These are phyloP conservation scores for Betta splendens DNA, from an alignment of 2,797 vertebrate genomes.

Conservation along the genomic window DNA sequence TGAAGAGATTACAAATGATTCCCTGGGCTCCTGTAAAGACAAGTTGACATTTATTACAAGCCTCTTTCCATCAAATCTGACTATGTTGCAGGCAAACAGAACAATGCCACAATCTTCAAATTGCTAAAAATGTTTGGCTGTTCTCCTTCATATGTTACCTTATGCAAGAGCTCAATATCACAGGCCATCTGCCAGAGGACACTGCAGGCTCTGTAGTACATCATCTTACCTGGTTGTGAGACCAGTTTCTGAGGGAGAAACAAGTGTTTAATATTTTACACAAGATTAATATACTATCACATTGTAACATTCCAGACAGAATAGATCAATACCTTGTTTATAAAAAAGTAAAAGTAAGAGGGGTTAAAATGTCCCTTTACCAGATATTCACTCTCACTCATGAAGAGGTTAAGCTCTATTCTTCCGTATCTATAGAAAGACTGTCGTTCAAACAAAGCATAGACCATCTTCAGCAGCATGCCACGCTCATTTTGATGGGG, in stretches of 20 bases:
- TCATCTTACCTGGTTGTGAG: conserved; percentile 73
- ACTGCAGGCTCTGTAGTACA: conserved; percentile 83
- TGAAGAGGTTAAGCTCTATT: conserved; percentile 89
- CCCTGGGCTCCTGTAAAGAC: conserved; percentile 83
- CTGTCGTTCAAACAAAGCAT: conserved; percentile 84
- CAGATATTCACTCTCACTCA: conserved; percentile 88
- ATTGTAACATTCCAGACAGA: neutral
- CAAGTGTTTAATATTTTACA: conserved; percentile 22
- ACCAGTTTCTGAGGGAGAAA: conserved; percentile 82
- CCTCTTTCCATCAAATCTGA: neutral
- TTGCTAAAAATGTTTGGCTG: neutral
- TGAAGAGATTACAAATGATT: conserved; percentile 82
- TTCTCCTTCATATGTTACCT: conserved; percentile 71
- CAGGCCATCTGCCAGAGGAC: conserved; percentile 89
- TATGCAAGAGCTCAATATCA: conserved; percentile 88
- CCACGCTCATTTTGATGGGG: conserved; percentile 79
- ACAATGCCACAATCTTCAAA: neutral
- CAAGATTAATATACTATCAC: conserved; percentile 4
- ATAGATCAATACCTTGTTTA: too few relatives aligned
- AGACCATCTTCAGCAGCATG: conserved; percentile 86
- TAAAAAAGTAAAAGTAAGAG: too few relatives aligned
- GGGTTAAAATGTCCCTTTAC: conserved; percentile 68
- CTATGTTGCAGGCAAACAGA: neutral
- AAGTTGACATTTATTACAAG: conserved; percentile 1
- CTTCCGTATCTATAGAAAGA: conserved; percentile 91